Evolutionary conservation across 2,113 vertebrate genomes (phyloP), one percentile per base, ranked within the genome.

Genomic region (Rhinoderma darwinii): DNA sequence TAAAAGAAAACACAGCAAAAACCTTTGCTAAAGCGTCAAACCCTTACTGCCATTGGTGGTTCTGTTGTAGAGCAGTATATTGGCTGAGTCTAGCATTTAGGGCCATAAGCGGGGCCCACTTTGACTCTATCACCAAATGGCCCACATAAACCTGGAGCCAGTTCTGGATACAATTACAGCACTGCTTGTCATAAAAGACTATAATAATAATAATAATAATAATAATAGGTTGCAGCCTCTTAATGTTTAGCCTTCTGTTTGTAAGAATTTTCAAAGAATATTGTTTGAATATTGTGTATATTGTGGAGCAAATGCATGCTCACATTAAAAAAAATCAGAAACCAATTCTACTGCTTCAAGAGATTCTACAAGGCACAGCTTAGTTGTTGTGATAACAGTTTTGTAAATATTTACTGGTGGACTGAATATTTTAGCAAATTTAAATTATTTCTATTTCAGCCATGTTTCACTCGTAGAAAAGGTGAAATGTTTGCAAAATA

Each of bases 341-440:
- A 27, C 30, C 17, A 35, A 51, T 12, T 4, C 15, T 54, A 20
- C 18, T 30, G 5, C 17, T 50, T 76, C 47, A 54, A 27, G 17
- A 50, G 32, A 78, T 6, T 78, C 3, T 17, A 35, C 5, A 30
- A 51, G 22, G 22, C 39, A 75, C 41, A 5, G 41, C 41, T 27
- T 47, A 18, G 41, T 12, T 54, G 30, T 35, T 15, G 47, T n/a
- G 27, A 51, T 32, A 50, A 51, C 44, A 54, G 30, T 18, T 50
- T 51, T 9, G n/a, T 32, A 77, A 50, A 77, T 50, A 77, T 50
- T 54, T 51, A 18, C 30, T 54, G 47, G 73, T 20, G 32, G 75
- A 78, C 75, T 78, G 44, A 78, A 78, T 51, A 78, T 35, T 51
- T 78, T 78, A 78, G 22, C 30, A 35, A 51, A 54, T 35, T 78